Evolutionary conservation across 2,888 invertebrate species (phyloP), one percentile per base, ranked within the genome.

Genomic region (Athalia circularis): DNA sequence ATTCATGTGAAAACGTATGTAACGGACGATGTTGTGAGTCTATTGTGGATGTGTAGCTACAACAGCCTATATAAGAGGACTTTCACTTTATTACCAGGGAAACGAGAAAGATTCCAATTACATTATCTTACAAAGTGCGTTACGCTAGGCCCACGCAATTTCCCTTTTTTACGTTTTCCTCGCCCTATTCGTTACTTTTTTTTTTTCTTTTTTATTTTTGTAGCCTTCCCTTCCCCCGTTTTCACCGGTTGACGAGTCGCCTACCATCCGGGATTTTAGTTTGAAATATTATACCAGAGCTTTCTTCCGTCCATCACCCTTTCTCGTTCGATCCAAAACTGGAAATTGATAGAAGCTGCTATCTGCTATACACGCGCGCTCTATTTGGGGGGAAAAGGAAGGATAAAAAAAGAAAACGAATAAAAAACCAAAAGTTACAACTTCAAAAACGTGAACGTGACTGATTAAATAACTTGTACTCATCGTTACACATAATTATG

Each of bases 71-170:
- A 57, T 43, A 45, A 43, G 45, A 45, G 45, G 59, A 59, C 72
- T 72, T 72, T 72, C 59, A 57, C 72, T 72, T 72, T 72, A 72
- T 72, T 72, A 72, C 59, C 72, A 50, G n/a, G 64, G 75, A 75
- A 75, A 62, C 50, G 75, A 62, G 75, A 75, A 64, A 75, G 48
- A 62, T 75, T 75, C 47, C 64, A 64, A 75, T 75, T 75, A 75
- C 75, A 75, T 75, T 75, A 75, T 75, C 75, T 64, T 64, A 75
- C 75, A 64, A 75, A 75, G 50, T 75, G 52, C 75, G 62, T 75
- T 62, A 62, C 75, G 50, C 62, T 64, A 11, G 50, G 75, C 75
- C 75, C 29, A 75, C 75, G 75, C 75, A 75, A 75, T 75, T 75
- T 64, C 75, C 75, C 62, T 29, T 54, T 43, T 54, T 54, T 47